Evolutionary conservation across 53 echinoderm and acorn worm genomes (phyloP).

Genomic region (Stichopus horrens): DNA sequence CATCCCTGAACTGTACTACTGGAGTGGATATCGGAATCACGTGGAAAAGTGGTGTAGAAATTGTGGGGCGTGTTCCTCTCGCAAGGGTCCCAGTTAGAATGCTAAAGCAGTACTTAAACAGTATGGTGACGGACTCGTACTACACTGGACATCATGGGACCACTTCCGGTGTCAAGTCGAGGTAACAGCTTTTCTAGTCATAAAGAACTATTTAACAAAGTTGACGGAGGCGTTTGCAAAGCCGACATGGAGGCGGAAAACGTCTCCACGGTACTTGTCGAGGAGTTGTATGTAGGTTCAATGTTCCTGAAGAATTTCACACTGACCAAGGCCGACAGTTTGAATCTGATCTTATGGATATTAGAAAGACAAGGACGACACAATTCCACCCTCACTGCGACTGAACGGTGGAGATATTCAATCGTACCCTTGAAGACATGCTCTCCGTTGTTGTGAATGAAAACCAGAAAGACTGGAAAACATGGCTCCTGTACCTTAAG

Average conservation of each 20-base stretch:
- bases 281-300: constrained; percentile 51
- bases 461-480: constrained; percentile 53
- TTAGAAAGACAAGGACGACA: constrained; percentile 46
- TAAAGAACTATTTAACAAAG: constrained; percentile 58
- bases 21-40: constrained; percentile 14
- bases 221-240: constrained; percentile 55
- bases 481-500: constrained; percentile 42
- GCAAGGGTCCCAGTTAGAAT: constrained; percentile 4
- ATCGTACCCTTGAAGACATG: constrained; percentile 52
- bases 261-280: constrained; percentile 44
- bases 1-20: constrained; percentile 17
- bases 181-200: constrained; percentile 49
- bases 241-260: constrained; percentile 33
- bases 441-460: constrained; percentile 30
- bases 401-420: constrained; percentile 48
- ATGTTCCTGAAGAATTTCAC: constrained; percentile 47
- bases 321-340: constrained; percentile 55
- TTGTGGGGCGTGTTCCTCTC: background rate
- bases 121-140: constrained; percentile 31
- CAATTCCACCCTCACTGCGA: constrained; percentile 55
- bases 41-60: constrained; percentile 32
- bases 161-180: constrained; percentile 28
- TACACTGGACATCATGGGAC: constrained; percentile 46
- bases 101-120: constrained; percentile 34
- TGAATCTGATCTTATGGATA: constrained; percentile 42